Percentiles rank a stretch among this genome's conserved stretches.
These are phyloP conservation scores for Ceyx melanurus DNA, from an alignment of 2,113 vertebrate genomes.

Conservation along the genomic window DNA sequence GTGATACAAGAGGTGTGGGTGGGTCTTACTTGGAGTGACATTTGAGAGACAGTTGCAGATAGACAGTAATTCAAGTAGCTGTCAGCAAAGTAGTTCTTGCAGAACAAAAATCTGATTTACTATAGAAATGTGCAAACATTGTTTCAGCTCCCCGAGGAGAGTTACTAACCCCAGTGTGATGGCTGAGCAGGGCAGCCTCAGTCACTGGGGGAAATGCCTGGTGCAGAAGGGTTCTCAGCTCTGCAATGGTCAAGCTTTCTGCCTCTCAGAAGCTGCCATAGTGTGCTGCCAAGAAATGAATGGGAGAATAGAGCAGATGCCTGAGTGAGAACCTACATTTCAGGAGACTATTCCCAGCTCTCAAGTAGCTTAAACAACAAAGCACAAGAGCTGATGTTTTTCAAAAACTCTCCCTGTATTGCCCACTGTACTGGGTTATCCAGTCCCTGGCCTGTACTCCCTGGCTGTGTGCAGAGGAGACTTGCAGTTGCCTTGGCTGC, in stretches of 20 bases:
- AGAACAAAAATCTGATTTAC: background rate
- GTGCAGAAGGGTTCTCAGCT: background rate
- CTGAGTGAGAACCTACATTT: background rate
- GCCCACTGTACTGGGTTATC: background rate
- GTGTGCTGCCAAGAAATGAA: background rate
- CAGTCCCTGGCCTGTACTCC: too few species aligned
- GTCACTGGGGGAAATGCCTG: accelerated
- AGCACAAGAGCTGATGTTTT: background rate
- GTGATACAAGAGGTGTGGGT: background rate
- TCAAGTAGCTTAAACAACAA: background rate
- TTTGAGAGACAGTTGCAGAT: background rate
- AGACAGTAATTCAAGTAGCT: background rate
- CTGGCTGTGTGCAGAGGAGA: background rate
- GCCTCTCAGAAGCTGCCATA: background rate
- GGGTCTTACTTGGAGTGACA: background rate
- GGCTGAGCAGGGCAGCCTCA: background rate
- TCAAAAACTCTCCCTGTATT: background rate
- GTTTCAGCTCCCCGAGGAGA: background rate
- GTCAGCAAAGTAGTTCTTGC: background rate
- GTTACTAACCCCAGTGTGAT: background rate
- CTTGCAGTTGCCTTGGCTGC: background rate
- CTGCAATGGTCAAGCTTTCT: background rate
- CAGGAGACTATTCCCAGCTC: background rate
- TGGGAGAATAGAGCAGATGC: accelerated
- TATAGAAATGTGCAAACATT: background rate